Conservation (phyloP, 2,888 invertebrate species). For the Eudemis profundana region DNA sequence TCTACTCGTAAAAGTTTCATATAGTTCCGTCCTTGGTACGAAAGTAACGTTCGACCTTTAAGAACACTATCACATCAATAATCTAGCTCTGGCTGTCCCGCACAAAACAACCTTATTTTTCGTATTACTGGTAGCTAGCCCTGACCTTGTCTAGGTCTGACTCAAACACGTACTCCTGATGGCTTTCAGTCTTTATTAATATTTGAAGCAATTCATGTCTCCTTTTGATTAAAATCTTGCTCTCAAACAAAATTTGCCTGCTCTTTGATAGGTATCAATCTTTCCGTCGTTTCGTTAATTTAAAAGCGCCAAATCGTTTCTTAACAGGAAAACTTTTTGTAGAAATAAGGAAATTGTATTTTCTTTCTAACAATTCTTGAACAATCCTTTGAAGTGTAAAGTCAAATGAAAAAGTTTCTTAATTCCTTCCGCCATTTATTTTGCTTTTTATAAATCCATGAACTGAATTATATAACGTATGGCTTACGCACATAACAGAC, state of each 20-base stretch:
- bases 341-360: constrained; percentile 36
- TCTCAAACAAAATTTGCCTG: constrained; percentile 7
- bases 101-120: constrained; percentile 41
- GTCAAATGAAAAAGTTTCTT: constrained; percentile 7
- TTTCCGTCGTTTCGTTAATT: constrained; percentile 24
- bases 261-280: constrained; percentile 7
- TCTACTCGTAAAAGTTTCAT: constrained; percentile 34
- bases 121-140: constrained; percentile 9
- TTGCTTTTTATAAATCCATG: not conserved
- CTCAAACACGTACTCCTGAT: too few relatives aligned
- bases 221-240: constrained; percentile 8
- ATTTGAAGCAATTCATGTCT: too few relatives aligned
- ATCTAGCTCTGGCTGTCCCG: constrained; percentile 37
- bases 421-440: constrained; percentile 28
- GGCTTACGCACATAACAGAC: not conserved
- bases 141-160: constrained; percentile 29
- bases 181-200: too few relatives aligned
- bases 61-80: constrained; percentile 51
- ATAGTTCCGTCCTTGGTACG: constrained; percentile 53
- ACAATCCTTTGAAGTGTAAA: constrained; percentile 33
- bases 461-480: not conserved
- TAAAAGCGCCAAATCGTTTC: constrained; percentile 27
- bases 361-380: constrained; percentile 20
- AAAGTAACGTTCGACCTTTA: constrained; percentile 55
- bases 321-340: constrained; percentile 35